Evolutionary conservation across 2,888 invertebrate genomes (phyloP).

Genomic region (Pharmacophagus antenor): DNA sequence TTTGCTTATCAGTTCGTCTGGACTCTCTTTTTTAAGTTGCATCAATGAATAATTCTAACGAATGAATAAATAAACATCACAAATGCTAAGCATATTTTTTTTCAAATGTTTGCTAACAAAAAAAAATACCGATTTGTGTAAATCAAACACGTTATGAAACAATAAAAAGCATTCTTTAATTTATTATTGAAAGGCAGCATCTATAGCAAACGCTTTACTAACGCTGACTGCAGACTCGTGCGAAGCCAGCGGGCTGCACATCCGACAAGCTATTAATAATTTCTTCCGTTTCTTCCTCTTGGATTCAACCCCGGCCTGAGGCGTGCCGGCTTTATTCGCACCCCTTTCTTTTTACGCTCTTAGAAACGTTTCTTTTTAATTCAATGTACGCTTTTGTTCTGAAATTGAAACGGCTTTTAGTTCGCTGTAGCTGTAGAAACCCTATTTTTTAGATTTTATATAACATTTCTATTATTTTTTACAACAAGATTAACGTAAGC

Average conservation of each 20-base stretch:
- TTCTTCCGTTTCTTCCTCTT: constrained; percentile 20
- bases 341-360: constrained; percentile 14
- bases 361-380: constrained; percentile 24
- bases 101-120: too few species aligned
- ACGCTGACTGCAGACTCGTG: neutral
- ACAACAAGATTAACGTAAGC: too few species aligned
- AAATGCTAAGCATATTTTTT: too few species aligned
- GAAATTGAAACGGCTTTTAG: neutral
- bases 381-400: constrained; percentile 22
- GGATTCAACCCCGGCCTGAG: constrained; percentile 14
- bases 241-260: constrained; percentile 2
- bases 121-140: neutral
- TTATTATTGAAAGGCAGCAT: constrained; percentile 6
- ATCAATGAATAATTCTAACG: too few species aligned
- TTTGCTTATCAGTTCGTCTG: too few species aligned
- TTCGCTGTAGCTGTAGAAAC: neutral
- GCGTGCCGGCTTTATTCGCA: constrained; percentile 21
- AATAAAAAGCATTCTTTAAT: neutral
- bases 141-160: neutral
- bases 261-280: constrained; percentile 30
- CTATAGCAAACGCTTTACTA: neutral
- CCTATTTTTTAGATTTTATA: neutral
- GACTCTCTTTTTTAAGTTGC: too few species aligned
- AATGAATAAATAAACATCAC: too few species aligned
- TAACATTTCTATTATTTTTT: too few species aligned